A percentile compares a stretch with the other conserved stretches of the same genome.
phyloP scores from a whole-genome alignment of 2,797 vertebrate genomes.

The Tapirus indicus region DNA sequence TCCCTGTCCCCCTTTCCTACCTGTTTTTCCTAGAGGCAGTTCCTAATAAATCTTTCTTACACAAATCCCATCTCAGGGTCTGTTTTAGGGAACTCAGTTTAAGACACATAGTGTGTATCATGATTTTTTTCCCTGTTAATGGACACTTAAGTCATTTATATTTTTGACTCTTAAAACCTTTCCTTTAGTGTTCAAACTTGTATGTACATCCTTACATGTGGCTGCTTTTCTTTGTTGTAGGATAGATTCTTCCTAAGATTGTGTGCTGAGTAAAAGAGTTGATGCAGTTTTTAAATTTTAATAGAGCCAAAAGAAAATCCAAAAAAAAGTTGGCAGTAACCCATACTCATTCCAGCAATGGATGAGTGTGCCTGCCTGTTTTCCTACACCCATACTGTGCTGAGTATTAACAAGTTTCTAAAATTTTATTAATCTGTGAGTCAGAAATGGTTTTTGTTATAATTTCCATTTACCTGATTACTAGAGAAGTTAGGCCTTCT shows the following conservation, averaged over 20 bases:
- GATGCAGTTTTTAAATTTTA: constrained; percentile 9
- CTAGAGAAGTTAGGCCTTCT: not conserved
- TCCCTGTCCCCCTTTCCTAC: not conserved
- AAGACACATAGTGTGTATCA: not conserved
- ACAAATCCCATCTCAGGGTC: not conserved
- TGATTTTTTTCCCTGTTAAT: not conserved
- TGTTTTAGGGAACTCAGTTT: not conserved
- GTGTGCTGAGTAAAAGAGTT: not conserved
- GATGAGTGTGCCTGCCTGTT: not conserved
- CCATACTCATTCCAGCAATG: not conserved
- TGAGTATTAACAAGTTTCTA: not conserved
- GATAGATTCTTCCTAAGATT: not conserved
- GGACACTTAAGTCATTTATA: not conserved
- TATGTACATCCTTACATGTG: not conserved
- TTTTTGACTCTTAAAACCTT: not conserved
- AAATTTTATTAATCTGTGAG: not conserved
- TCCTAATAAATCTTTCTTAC: not conserved
- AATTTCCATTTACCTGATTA: not conserved
- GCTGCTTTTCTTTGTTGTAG: not conserved
- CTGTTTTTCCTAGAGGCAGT: not conserved
- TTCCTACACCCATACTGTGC: not conserved
- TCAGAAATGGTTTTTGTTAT: not conserved
- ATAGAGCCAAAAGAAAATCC: not conserved
- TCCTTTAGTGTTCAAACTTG: not conserved
- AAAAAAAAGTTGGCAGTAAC: not conserved